Evolutionary conservation across 2,797 vertebrate genomes (phyloP).

Genomic region (Karalla daura): DNA sequence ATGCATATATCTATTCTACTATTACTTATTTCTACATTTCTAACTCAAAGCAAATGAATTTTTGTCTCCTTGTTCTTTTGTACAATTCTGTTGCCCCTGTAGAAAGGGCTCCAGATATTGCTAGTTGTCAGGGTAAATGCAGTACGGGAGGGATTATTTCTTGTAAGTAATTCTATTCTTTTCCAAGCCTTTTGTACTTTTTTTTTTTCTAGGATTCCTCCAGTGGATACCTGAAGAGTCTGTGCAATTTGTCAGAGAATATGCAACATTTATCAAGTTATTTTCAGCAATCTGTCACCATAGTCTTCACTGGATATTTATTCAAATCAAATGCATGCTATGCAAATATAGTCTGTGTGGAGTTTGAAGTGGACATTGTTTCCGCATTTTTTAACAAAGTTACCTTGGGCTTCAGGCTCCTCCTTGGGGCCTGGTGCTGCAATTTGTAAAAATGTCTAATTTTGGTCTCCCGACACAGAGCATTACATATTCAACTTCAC

Average conservation of each 20-base stretch:
- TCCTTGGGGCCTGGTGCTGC: constrained; percentile 36
- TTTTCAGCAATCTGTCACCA: constrained; percentile 60
- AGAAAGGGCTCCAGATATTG: constrained; percentile 42
- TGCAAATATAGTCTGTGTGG: constrained; percentile 62
- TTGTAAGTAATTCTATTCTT: constrained; percentile 62
- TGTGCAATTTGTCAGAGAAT: constrained; percentile 65
- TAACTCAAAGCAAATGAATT: constrained; percentile 39
- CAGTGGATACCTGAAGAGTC: constrained; percentile 60
- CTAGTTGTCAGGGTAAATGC: constrained; percentile 58
- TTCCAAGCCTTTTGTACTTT: constrained; percentile 69
- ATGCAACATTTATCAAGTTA: constrained; percentile 65
- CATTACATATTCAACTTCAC: constrained; percentile 62
- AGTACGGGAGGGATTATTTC: constrained; percentile 55
- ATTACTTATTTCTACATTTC: constrained; percentile 58
- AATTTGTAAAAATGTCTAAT: constrained; percentile 61
- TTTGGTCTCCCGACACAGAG: constrained; percentile 46
- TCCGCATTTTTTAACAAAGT: constrained; percentile 48
- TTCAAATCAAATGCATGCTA: constrained; percentile 69
- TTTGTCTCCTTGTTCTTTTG: constrained; percentile 43
- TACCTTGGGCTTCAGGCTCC: constrained; percentile 37
- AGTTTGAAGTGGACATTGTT: constrained; percentile 60
- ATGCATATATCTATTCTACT: constrained; percentile 54
- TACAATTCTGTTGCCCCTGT: constrained; percentile 31
- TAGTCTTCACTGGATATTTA: constrained; percentile 54
- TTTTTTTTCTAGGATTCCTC: constrained; percentile 57